Evolutionary conservation across 2,888 invertebrate species (phyloP).

Genomic region (Diarsia mendica): DNA sequence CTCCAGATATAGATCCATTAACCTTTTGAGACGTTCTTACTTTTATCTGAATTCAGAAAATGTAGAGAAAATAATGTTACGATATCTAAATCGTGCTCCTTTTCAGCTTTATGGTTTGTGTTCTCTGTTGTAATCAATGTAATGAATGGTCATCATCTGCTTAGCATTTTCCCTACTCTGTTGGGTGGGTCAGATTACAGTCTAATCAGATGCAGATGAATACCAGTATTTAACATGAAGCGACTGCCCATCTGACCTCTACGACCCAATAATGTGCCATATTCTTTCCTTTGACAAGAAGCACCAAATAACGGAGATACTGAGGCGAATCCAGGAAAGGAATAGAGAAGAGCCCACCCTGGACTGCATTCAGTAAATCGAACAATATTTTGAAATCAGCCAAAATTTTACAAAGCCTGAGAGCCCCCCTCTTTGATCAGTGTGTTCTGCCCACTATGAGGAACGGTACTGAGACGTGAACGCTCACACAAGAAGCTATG

Average conservation of each 20-base stretch:
- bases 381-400: too few species aligned
- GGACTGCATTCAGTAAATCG: too few species aligned
- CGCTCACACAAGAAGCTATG: too few species aligned
- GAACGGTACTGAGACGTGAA: too few species aligned
- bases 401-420: too few species aligned
- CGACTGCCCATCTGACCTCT: background rate
- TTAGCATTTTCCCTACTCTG: background rate
- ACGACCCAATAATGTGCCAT: background rate
- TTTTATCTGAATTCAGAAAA: background rate
- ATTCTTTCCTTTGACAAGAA: too few species aligned
- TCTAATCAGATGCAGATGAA: background rate
- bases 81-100: background rate
- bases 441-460: too few species aligned
- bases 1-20: slow-evolving; percentile 22
- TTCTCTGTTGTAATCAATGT: background rate
- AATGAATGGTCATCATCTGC: background rate
- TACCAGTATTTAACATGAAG: background rate
- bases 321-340: too few species aligned
- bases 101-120: background rate
- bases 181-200: background rate
- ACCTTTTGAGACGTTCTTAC: background rate
- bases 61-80: background rate
- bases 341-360: too few species aligned
- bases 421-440: too few species aligned
- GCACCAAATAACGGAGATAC: too few species aligned